phyloP scores from a whole-genome alignment of 1,140 invertebrate species.

The Euwallacea similis region DNA sequence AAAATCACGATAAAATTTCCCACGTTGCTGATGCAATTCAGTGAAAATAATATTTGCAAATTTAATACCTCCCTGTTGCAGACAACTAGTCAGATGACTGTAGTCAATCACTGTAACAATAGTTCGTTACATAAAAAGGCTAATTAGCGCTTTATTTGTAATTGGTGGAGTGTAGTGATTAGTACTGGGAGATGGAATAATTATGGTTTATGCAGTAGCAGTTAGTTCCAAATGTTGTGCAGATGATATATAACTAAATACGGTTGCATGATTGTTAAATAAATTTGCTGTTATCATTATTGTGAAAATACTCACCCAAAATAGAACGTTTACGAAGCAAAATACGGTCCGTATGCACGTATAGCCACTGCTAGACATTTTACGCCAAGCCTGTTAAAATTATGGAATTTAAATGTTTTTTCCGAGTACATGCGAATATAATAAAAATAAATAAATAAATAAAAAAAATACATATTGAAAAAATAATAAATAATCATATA shows the following conservation, averaged over 20 bases:
- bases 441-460: too few species aligned
- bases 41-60: background rate
- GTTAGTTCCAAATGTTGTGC: too few species aligned
- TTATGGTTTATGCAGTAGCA: too few species aligned
- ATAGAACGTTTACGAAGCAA: constrained; percentile 73
- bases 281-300: background rate
- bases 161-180: background rate
- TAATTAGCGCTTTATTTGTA: background rate
- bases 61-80: background rate
- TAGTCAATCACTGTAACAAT: background rate
- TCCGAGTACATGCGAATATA: too few species aligned
- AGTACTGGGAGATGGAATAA: too few species aligned
- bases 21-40: background rate
- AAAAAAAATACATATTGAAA: too few species aligned
- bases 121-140: background rate
- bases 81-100: background rate
- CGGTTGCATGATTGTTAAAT: too few species aligned
- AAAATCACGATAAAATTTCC: constrained; percentile 33
- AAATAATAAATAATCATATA: too few species aligned
- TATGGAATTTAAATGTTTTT: too few species aligned
- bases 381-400: constrained; percentile 15
- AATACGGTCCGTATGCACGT: constrained; percentile 76
- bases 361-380: constrained; percentile 73
- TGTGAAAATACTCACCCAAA: constrained; percentile 67
- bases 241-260: too few species aligned